Conservation (phyloP, 2,888 invertebrate genomes). For the Lasioglossum zephyrum region DNA sequence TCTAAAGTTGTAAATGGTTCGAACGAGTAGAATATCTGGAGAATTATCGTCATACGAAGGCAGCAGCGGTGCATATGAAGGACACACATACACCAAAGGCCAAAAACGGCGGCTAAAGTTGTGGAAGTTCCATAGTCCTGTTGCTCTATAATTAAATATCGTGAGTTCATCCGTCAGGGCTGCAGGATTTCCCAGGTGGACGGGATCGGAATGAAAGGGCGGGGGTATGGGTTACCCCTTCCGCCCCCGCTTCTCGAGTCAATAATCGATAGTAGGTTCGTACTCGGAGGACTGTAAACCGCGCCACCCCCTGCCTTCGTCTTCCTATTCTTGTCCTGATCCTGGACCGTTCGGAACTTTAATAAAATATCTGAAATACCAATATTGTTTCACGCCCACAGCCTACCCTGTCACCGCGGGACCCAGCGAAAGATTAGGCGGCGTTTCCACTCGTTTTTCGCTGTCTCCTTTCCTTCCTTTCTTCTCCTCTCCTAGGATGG, state of each 20-base stretch:
- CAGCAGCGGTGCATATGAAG: not conserved
- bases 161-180: slow-evolving; percentile 68
- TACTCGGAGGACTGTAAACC: slow-evolving; percentile 65
- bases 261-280: slow-evolving; percentile 80
- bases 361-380: slow-evolving; percentile 83
- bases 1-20: not conserved
- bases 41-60: not conserved
- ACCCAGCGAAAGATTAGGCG: slow-evolving; percentile 36
- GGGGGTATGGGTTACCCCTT: slow-evolving; percentile 44
- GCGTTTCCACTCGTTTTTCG: not conserved
- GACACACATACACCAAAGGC: not conserved
- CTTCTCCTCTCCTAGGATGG: not conserved
- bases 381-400: slow-evolving; percentile 78
- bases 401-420: slow-evolving; percentile 60
- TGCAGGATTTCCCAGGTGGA: slow-evolving; percentile 74
- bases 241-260: slow-evolving; percentile 69
- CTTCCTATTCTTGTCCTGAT: slow-evolving; percentile 59
- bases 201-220: slow-evolving; percentile 59
- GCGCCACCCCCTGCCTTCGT: slow-evolving; percentile 57
- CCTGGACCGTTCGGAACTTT: slow-evolving; percentile 78
- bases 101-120: not conserved
- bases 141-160: slow-evolving; percentile 73
- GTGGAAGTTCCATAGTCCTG: slow-evolving; percentile 8
- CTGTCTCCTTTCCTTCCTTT: not conserved
- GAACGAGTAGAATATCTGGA: not conserved